phyloP scores from a whole-genome alignment of 2,888 invertebrate species.

The Eumacrocentrus americanus region DNA sequence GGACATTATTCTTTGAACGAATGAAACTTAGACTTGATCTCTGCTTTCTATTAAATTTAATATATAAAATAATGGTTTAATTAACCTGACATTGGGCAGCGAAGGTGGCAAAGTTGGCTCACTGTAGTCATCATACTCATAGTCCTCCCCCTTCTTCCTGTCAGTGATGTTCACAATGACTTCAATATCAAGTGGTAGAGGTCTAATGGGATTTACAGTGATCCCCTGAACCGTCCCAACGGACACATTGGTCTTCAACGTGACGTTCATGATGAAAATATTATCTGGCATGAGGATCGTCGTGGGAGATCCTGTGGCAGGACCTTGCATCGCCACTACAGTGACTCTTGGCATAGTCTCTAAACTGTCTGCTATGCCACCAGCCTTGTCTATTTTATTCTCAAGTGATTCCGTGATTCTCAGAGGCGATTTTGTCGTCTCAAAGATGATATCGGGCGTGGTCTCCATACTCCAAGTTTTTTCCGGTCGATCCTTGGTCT shows the following conservation, averaged over 20 bases:
- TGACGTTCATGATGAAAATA: conserved; percentile 66
- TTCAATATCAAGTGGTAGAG: conserved; percentile 60
- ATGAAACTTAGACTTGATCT: too few relatives aligned
- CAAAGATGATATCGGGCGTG: conserved; percentile 10
- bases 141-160: conserved; percentile 66
- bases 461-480: too few relatives aligned
- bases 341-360: too few relatives aligned
- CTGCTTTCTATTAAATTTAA: too few relatives aligned
- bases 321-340: neutral
- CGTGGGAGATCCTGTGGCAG: conserved; percentile 40
- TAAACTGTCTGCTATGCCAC: too few relatives aligned
- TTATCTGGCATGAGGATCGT: conserved; percentile 62
- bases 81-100: conserved; percentile 76
- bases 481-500: too few relatives aligned
- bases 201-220: conserved; percentile 58
- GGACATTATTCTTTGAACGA: too few relatives aligned
- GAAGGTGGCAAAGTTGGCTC: conserved; percentile 81
- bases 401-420: neutral
- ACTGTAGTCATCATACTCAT: conserved; percentile 74
- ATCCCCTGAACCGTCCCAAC: conserved; percentile 63
- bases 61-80: neutral
- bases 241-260: conserved; percentile 61
- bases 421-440: neutral
- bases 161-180: conserved; percentile 63
- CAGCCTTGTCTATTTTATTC: neutral